These are phyloP conservation scores for Danio kyathit DNA, from an alignment of 2,797 vertebrate genomes.

Conservation along the genomic window DNA sequence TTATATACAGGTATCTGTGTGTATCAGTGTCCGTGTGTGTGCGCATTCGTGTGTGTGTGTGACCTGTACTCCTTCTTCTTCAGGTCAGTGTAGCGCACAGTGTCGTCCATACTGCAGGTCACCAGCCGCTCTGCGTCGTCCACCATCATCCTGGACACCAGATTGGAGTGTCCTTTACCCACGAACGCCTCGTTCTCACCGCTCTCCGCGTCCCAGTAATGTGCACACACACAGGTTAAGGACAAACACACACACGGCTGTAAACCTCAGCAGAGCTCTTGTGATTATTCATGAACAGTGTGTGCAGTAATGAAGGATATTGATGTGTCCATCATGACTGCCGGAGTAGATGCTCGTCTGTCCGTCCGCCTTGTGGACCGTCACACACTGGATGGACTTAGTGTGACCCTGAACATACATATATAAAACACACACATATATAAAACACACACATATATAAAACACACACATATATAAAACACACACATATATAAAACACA, in stretches of 20 bases:
- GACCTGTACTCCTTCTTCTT: constrained; percentile 90
- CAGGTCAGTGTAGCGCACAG: constrained; percentile 87
- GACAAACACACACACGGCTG: background rate
- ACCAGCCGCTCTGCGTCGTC: constrained; percentile 84
- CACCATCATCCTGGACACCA: constrained; percentile 86
- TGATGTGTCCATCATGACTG: constrained; percentile 96
- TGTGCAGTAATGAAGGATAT: constrained; percentile 88
- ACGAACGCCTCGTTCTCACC: constrained; percentile 88
- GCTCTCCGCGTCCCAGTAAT: constrained; percentile 94
- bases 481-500: background rate
- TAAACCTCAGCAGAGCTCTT: background rate
- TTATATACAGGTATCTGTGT: too few relatives aligned
- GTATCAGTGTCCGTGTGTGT: too few relatives aligned
- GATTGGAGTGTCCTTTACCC: constrained; percentile 95
- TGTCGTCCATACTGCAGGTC: constrained; percentile 97
- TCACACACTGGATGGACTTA: constrained; percentile 95
- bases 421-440: too few relatives aligned
- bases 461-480: background rate
- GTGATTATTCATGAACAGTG: too few relatives aligned
- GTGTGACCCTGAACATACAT: constrained; percentile 87
- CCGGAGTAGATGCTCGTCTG: constrained; percentile 90
- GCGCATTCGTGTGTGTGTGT: too few relatives aligned
- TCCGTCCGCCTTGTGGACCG: constrained; percentile 86
- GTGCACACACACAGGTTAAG: constrained; percentile 69
- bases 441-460: too few relatives aligned